These are phyloP conservation scores for Dicranocentrus wangi DNA, from an alignment of 2,888 invertebrate species.

Conservation along the genomic window DNA sequence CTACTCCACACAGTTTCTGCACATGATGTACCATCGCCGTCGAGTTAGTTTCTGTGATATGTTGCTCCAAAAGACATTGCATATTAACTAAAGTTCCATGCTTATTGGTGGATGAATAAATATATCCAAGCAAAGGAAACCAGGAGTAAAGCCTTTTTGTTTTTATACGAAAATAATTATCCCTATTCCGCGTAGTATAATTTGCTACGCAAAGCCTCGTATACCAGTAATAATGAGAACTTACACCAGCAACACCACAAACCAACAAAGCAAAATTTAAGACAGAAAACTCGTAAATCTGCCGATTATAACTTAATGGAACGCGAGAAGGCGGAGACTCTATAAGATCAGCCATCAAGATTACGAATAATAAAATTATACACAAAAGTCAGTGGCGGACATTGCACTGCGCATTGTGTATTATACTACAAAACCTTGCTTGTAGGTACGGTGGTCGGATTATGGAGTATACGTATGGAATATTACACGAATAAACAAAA, in stretches of 20 bases:
- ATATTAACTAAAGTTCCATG: too few relatives aligned
- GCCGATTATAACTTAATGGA: conserved; percentile 49
- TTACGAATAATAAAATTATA: conserved; percentile 38
- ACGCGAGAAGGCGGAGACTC: conserved; percentile 46
- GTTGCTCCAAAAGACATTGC: too few relatives aligned
- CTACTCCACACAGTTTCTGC: too few relatives aligned
- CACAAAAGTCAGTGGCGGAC: not conserved
- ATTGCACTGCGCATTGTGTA: too few relatives aligned
- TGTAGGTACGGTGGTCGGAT: too few relatives aligned
- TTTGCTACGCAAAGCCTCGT: conserved; percentile 2
- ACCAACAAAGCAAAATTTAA: conserved; percentile 28
- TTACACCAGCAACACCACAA: not conserved
- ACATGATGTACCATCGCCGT: too few relatives aligned
- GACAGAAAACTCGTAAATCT: conserved; percentile 46
- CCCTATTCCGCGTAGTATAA: not conserved
- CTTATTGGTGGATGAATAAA: not conserved
- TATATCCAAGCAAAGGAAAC: not conserved
- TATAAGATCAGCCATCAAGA: conserved; percentile 47
- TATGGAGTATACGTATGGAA: too few relatives aligned
- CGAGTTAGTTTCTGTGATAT: too few relatives aligned
- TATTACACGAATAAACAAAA: too few relatives aligned
- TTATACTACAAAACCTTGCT: too few relatives aligned
- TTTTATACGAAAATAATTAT: conserved; percentile 12
- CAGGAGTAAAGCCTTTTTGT: not conserved
- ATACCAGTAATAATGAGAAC: conserved; percentile 14